Base-by-base conservation (phyloP, 1,140 invertebrate genomes). In the Solen grandis region DNA sequence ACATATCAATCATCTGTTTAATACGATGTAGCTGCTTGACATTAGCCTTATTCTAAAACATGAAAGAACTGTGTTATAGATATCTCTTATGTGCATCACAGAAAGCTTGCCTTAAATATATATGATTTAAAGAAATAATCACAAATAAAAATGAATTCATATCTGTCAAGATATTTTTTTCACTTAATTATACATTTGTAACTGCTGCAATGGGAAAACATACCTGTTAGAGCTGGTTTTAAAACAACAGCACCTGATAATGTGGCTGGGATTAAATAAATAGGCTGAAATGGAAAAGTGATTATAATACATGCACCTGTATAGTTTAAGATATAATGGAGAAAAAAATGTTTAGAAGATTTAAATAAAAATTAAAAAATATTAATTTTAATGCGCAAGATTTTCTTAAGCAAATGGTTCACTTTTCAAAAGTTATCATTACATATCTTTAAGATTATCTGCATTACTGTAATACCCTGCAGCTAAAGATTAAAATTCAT, bases 361-460 rank as follows among this genome's bases (percentile, higher is more conserved):
- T 16, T 22, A 22, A 46, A 25, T 31, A 62, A 38, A 75, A 52
- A 63, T 19, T 33, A 52, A 55, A 19, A 76, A 35, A 73, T 33
- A 5, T 46, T 80, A 84, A 85, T 86, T 81, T 86, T 85, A 62
- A 81, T 57, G 85, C 86, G 86, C 2, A 88, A 22, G 35, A n/a
- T n/a, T n/a, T n/a, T n/a, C n/a, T n/a, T n/a, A n/a, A n/a, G n/a
- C n/a, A n/a, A n/a, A n/a, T n/a, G n/a, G n/a, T n/a, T n/a, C n/a
- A n/a, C n/a, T n/a, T n/a, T n/a, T n/a, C 84, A 88, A 85, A 85
- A 88, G 60, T 88, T 85, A 73, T 29, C 57, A 81, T 88, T 85
- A 86, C 86, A 86, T 16, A 84, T 52, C 86, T 88, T 69, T n/a
- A n/a, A n/a, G n/a, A n/a, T n/a, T n/a, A n/a, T n/a, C n/a, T n/a